Conservation (phyloP, 2,888 invertebrate genomes). For the Pristionchus mayeri region DNA sequence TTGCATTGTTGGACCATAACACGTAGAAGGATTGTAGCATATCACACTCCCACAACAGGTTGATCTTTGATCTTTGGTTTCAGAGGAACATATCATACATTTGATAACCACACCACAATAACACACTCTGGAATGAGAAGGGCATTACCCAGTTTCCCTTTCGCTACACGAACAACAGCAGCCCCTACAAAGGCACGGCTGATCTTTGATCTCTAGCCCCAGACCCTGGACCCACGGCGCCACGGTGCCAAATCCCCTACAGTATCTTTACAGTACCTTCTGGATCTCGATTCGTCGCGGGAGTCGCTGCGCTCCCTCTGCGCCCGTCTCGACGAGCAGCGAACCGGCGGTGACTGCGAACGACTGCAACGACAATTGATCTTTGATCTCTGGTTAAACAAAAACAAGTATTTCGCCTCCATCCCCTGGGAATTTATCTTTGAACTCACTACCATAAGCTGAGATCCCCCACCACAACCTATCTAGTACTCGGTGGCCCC, state of each 20-base stretch:
- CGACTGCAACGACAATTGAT: conserved; percentile 11
- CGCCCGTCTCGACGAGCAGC: neutral
- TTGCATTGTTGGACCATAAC: neutral
- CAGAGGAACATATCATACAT: no score
- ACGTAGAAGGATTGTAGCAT: neutral
- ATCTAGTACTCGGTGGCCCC: neutral
- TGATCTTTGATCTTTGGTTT: no score
- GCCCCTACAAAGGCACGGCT: neutral
- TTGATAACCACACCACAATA: neutral
- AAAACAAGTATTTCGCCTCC: neutral
- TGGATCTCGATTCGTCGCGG: neutral
- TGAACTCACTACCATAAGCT: no score
- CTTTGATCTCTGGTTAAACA: neutral
- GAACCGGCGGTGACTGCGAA: neutral
- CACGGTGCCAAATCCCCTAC: neutral
- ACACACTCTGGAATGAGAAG: neutral
- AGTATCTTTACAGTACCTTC: conserved; percentile 7
- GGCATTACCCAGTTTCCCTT: neutral
- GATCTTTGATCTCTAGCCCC: neutral
- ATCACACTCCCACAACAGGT: neutral
- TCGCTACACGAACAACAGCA: neutral
- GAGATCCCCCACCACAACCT: no score
- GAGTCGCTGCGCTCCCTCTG: neutral
- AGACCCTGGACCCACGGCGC: neutral
- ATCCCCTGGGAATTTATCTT: neutral